These are phyloP conservation scores for Cydia amplana DNA, from an alignment of 1,140 invertebrate species.

Conservation along the genomic window DNA sequence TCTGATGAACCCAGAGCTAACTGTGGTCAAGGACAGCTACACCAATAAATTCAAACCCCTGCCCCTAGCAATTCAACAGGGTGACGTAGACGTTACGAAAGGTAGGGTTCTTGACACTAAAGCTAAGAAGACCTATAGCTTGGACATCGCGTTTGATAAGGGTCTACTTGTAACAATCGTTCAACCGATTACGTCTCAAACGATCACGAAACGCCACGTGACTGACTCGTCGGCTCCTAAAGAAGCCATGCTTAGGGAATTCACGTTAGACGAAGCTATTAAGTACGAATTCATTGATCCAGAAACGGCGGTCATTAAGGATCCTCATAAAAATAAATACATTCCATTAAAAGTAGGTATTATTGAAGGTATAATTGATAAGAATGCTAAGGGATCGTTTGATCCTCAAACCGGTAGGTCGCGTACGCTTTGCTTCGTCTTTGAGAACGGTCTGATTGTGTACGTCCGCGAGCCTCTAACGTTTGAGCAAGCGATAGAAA, in stretches of 20 bases:
- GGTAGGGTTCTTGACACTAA: conserved; percentile 89
- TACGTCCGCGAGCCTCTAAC: conserved; percentile 86
- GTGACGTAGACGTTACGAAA: conserved; percentile 87
- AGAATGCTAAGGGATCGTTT: conserved; percentile 82
- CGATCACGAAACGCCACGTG: conserved; percentile 79
- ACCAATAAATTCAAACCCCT: conserved; percentile 88
- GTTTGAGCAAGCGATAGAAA: conserved; percentile 89
- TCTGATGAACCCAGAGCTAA: conserved; percentile 88
- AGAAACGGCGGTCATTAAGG: conserved; percentile 87
- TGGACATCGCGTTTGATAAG: conserved; percentile 87
- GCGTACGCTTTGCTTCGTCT: conserved; percentile 85
- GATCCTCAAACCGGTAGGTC: conserved; percentile 83
- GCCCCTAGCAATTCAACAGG: conserved; percentile 87
- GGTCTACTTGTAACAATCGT: conserved; percentile 86
- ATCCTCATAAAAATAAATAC: conserved; percentile 88
- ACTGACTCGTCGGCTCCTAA: conserved; percentile 65
- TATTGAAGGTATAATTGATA: conserved; percentile 85
- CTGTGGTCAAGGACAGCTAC: conserved; percentile 87
- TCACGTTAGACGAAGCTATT: conserved; percentile 89
- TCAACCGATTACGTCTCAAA: conserved; percentile 84
- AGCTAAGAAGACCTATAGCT: conserved; percentile 85
- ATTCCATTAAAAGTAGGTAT: conserved; percentile 86
- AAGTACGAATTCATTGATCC: conserved; percentile 88
- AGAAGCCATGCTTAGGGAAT: conserved; percentile 82
- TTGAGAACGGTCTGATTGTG: conserved; percentile 86